A percentile compares a stretch with the other conserved stretches of the same genome.
phyloP scores from a whole-genome alignment of 2,888 invertebrate species.

The Lapara coniferarum region DNA sequence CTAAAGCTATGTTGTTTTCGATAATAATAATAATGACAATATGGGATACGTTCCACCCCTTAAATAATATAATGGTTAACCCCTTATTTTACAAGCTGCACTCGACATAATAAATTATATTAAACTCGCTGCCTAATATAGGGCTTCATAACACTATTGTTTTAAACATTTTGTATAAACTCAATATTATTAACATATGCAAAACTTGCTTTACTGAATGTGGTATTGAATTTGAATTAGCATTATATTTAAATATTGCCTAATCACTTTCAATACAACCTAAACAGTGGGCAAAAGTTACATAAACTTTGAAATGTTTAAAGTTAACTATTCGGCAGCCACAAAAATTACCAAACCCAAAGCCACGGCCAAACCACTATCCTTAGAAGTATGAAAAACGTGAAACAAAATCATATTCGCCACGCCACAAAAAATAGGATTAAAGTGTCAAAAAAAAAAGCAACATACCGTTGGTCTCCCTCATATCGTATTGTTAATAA shows the following conservation, averaged over 20 bases:
- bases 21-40: too few species aligned
- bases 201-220: neutral
- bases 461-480: constrained; percentile 47
- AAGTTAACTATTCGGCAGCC: too few species aligned
- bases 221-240: constrained; percentile 9
- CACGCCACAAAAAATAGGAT: constrained; percentile 1
- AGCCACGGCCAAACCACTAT: neutral
- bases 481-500: constrained; percentile 37
- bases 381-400: neutral
- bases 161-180: neutral
- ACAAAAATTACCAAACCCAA: neutral
- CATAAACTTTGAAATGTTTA: neutral
- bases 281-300: neutral
- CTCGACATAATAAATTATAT: too few species aligned
- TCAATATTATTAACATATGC: constrained; percentile 3
- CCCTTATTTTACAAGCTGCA: too few species aligned
- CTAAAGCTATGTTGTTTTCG: too few species aligned
- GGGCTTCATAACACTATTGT: neutral
- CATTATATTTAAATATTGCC: constrained; percentile 15
- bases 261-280: neutral
- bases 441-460: neutral
- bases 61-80: too few species aligned
- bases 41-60: too few species aligned
- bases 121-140: too few species aligned
- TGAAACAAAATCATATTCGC: neutral